Evolutionary conservation across 1,140 invertebrate species (phyloP).

Genomic region (Psilanteris sp.): DNA sequence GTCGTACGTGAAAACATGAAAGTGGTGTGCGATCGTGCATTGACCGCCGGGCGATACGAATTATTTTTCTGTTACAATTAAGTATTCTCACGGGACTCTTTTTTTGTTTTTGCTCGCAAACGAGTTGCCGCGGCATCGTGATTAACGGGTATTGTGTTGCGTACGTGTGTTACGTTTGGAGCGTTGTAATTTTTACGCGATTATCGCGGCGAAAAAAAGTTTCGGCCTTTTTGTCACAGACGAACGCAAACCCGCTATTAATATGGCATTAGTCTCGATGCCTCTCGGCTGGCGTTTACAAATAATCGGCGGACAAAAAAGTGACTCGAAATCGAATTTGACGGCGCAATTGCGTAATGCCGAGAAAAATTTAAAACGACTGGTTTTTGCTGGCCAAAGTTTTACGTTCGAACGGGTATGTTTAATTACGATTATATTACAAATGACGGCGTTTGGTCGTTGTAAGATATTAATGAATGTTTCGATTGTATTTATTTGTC

Average conservation of each 20-base stretch:
- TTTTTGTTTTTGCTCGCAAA: constrained; percentile 9
- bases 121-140: constrained; percentile 18
- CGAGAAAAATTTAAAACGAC: background rate
- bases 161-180: constrained; percentile 19
- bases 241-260: constrained; percentile 71
- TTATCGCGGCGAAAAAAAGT: constrained; percentile 4
- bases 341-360: background rate
- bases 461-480: constrained; percentile 1
- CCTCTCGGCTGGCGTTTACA: constrained; percentile 4
- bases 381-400: background rate
- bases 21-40: no score
- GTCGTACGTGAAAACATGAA: no score
- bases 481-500: constrained; percentile 16
- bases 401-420: background rate
- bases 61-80: constrained; percentile 1
- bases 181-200: constrained; percentile 49
- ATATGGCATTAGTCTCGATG: constrained; percentile 71
- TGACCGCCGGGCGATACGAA: no score
- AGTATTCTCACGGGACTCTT: background rate
- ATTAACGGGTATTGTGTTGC: constrained; percentile 14
- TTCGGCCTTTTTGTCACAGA: constrained; percentile 35
- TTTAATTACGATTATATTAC: no score
- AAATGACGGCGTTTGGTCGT: constrained; percentile 10
- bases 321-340: background rate
- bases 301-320: constrained; percentile 10